Percentiles rank a stretch among this genome's conserved stretches.
These are phyloP conservation scores for Rhabdomys pumilio DNA, from an alignment of 2,797 vertebrate species.

Conservation along the genomic window DNA sequence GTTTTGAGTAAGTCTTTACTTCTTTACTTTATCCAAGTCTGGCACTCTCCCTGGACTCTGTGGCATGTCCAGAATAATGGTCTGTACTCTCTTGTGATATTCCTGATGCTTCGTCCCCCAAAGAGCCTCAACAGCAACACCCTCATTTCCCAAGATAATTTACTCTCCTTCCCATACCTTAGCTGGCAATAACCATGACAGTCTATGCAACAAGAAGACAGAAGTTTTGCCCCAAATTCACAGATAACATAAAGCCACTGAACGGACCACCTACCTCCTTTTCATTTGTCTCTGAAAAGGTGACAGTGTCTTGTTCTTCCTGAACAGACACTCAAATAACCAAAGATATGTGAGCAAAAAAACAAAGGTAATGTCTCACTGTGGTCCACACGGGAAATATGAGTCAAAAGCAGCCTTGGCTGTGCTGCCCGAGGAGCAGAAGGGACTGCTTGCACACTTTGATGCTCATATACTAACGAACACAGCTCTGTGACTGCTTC, in stretches of 20 bases:
- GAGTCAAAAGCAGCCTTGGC: neutral
- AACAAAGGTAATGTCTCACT: constrained; percentile 17
- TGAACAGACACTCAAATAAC: constrained; percentile 45
- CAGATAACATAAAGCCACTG: neutral
- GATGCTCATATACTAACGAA: neutral
- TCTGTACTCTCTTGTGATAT: neutral
- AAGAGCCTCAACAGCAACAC: neutral
- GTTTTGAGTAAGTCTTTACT: constrained; percentile 4
- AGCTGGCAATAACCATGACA: neutral
- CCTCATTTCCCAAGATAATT: neutral
- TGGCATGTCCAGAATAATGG: neutral
- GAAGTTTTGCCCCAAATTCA: neutral
- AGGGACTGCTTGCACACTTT: neutral
- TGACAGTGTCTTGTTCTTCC: neutral
- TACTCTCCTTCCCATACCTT: neutral
- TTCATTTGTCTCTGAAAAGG: constrained; percentile 63
- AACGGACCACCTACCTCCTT: constrained; percentile 28
- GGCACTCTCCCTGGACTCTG: neutral
- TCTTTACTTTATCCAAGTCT: neutral
- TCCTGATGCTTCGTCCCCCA: neutral
- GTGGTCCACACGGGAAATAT: constrained; percentile 23
- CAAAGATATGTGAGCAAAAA: constrained; percentile 52
- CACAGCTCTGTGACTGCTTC: neutral
- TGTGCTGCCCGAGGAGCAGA: neutral
- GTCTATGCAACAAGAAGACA: constrained; percentile 2